Conservation (phyloP, 2,113 vertebrate genomes). For the Abramis brama region DNA sequence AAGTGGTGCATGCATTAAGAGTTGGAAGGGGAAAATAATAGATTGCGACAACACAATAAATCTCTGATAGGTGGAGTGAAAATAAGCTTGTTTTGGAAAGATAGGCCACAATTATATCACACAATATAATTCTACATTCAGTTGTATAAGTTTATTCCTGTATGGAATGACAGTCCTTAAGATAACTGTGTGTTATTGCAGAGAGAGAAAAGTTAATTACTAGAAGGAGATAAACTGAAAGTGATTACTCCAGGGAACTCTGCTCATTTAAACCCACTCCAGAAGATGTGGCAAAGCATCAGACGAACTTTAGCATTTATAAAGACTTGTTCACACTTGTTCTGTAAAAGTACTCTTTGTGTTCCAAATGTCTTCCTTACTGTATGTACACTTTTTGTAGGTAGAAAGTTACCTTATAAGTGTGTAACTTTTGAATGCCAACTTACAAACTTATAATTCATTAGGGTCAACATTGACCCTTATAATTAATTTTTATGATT, state of each 20-base stretch:
- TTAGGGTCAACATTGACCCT: no score
- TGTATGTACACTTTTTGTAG: no score
- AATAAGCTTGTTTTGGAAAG: constrained; percentile 36
- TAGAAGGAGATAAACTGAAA: neutral
- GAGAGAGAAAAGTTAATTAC: constrained; percentile 23
- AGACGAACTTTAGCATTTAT: neutral
- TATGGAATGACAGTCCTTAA: constrained; percentile 24
- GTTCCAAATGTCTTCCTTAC: neutral
- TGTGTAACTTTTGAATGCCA: no score
- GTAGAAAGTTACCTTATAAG: no score
- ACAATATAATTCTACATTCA: constrained; percentile 24
- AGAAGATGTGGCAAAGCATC: neutral
- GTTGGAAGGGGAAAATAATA: constrained; percentile 13
- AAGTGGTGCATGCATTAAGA: neutral
- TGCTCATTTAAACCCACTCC: neutral
- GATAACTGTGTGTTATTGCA: constrained; percentile 4
- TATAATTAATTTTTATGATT: no score
- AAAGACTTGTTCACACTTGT: neutral
- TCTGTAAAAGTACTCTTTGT: neutral
- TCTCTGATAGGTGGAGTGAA: constrained; percentile 29
- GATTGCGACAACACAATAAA: constrained; percentile 20
- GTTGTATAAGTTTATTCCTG: constrained; percentile 6
- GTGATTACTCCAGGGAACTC: neutral
- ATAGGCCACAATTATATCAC: neutral
- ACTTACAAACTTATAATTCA: no score